Evolutionary conservation across 2,888 invertebrate genomes (phyloP), one percentile per base, ranked within the genome.

Genomic region (Sycophila texana): DNA sequence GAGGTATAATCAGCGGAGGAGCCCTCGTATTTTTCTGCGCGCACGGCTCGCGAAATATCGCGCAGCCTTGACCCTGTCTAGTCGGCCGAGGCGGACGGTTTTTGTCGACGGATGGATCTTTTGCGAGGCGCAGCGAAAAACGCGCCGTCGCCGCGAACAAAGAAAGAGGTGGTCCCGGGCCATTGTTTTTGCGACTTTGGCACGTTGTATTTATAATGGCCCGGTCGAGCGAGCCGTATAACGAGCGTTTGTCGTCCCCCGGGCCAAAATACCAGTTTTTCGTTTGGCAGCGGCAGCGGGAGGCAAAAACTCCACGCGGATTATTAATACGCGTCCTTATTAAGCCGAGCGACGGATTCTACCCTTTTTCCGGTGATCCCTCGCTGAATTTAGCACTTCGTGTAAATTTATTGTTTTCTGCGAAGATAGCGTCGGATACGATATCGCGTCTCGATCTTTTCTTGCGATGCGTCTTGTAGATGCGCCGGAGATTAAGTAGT

Each of bases 111-210:
- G 58, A 57, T n/a, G 26, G 39, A 63, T 76, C 75, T 39, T 30
- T 20, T 26, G 4, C 58, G 39, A 63, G 63, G 49, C 58, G 67
- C 51, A 55, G 22, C 61, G 74, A 79, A 74, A 79, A 79, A 79
- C 74, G 49, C 13, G 39, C 49, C 14, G 55, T 39, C 14, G 26
- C 65, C n/a, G 22, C 57, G 57, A 22, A 79, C 53, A 61, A 63
- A 79, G 78, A 73, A 26, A 60, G 60, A 39, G 53, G 74, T 60
- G 57, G 71, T 74, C 76, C 67, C 76, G 73, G 26, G 79, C 76
- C 82, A 81, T 83, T 83, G 83, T 82, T 83, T 83, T 83, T 81
- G 79, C 74, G 79, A 79, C 78, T 76, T 78, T 76, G 74, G 78
- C 68, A 49, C 80, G 81, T 80, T 82, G 83, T 82, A 83, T 82